These are phyloP conservation scores for Amphimallon solstitiale DNA, from an alignment of 2,888 invertebrate genomes.

Conservation along the genomic window DNA sequence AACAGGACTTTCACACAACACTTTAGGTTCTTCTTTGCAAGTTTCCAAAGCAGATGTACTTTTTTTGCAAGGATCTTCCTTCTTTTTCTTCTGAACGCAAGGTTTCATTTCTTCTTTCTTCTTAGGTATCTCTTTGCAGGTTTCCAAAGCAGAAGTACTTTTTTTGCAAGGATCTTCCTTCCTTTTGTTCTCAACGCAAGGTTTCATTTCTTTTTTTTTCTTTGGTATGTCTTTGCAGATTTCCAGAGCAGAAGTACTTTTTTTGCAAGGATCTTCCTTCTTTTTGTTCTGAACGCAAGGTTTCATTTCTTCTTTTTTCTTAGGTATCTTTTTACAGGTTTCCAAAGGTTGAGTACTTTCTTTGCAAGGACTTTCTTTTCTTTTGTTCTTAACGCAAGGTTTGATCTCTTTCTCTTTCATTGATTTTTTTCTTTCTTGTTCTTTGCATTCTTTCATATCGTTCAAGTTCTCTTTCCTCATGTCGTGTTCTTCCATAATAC, in stretches of 20 bases:
- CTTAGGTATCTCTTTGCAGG: constrained; percentile 17
- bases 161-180: constrained; percentile 3
- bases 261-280: constrained; percentile 39
- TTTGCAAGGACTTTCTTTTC: background rate
- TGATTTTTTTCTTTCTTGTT: background rate
- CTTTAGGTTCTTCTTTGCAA: background rate
- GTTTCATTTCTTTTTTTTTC: constrained; percentile 1
- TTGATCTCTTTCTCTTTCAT: background rate
- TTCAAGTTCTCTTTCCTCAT: constrained; percentile 12
- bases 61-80: constrained; percentile 6
- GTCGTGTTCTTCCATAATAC: constrained; percentile 12
- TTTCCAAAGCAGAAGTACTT: no score
- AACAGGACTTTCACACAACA: background rate
- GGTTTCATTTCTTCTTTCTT: constrained; percentile 1
- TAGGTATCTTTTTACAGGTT: background rate
- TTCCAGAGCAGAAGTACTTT: background rate
- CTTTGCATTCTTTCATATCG: background rate
- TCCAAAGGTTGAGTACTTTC: background rate
- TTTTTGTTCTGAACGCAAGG: background rate
- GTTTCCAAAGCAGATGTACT: no score
- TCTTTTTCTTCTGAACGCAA: background rate
- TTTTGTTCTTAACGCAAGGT: background rate
- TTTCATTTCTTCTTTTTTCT: background rate
- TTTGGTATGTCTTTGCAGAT: constrained; percentile 14
- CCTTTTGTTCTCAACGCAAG: background rate